phyloP scores from a whole-genome alignment of 2,888 invertebrate species.

The Leptura quadrifasciata region DNA sequence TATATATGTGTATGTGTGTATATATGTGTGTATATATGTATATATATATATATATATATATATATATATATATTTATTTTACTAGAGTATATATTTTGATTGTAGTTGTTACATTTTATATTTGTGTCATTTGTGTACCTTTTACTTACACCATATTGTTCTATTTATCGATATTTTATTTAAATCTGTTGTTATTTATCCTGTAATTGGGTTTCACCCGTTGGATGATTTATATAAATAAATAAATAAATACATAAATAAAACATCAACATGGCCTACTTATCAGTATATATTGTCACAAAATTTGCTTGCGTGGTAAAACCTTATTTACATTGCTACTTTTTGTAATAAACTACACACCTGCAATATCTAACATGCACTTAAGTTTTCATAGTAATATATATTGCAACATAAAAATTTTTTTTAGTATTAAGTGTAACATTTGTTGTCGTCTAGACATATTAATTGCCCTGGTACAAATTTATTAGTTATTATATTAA shows the following conservation, averaged over 20 bases:
- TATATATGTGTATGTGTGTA: constrained; percentile 36
- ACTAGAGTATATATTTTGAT: too few relatives aligned
- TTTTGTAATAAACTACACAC: constrained; percentile 13
- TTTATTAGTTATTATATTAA: constrained; percentile 24
- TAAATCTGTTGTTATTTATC: too few relatives aligned
- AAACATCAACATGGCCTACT: not conserved
- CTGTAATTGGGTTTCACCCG: too few relatives aligned
- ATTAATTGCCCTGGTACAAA: constrained; percentile 21
- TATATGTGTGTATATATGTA: constrained; percentile 43
- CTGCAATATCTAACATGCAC: not conserved
- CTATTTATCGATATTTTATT: too few relatives aligned
- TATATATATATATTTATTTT: constrained; percentile 37
- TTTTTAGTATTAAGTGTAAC: constrained; percentile 29
- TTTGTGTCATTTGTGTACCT: too few relatives aligned
- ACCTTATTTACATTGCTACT: constrained; percentile 44
- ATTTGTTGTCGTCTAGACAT: constrained; percentile 36
- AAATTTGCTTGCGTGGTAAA: constrained; percentile 41
- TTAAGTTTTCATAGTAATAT: not conserved
- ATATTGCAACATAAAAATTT: constrained; percentile 31
- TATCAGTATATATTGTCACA: not conserved
- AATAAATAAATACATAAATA: too few relatives aligned
- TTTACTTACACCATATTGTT: too few relatives aligned
- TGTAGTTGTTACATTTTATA: too few relatives aligned
- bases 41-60: constrained; percentile 42
- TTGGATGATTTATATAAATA: too few relatives aligned